Evolutionary conservation across 2,888 invertebrate genomes (phyloP), one percentile per base, ranked within the genome.

Genomic region (Scaeva pyrastri): DNA sequence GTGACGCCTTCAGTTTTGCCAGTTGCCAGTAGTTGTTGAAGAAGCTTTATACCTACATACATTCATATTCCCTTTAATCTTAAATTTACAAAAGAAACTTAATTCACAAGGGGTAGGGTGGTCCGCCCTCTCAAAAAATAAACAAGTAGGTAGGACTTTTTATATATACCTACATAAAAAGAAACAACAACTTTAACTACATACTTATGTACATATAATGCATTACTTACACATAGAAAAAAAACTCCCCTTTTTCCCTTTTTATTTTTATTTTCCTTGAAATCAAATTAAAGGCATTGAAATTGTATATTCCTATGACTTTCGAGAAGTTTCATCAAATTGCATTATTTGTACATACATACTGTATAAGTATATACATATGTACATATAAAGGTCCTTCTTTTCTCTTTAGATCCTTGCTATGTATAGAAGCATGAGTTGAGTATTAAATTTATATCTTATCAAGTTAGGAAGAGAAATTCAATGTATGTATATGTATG

Each of bases 201-300:
- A n/a, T n/a, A n/a, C n/a, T n/a, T n/a, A n/a, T n/a, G 36, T 48
- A 48, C 21, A 3, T 16, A 16, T 45, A 50, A 23, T 19, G 19
- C 45, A 19, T 1, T 19, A 55, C 2, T 31, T 31, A 19, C 31
- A 56, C 11, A n/a, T n/a, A n/a, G n/a, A 56, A 16, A 16, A 19
- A 16, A 56, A 58, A 58, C 45, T 43, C 43, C 56, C 64, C n/a
- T 14, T 56, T 21, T 43, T 43, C 48, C 14, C 21, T 39, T 62
- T 36, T 11, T 36, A 36, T 66, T 21, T 52, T 21, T n/a, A 52
- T 68, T 31, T 6, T 19, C 2, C 48, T 66, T 31, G 19, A 66
- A 68, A 68, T 52, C 52, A 68, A 68, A 21, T 68, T 68, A 68
- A 68, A 52, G 68, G 16, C 68, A 68, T 52, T 52, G 68, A 68